Percentiles rank a stretch among this genome's conserved stretches.
phyloP scores from a whole-genome alignment of 2,888 invertebrate species.

The Archips xylosteana region DNA sequence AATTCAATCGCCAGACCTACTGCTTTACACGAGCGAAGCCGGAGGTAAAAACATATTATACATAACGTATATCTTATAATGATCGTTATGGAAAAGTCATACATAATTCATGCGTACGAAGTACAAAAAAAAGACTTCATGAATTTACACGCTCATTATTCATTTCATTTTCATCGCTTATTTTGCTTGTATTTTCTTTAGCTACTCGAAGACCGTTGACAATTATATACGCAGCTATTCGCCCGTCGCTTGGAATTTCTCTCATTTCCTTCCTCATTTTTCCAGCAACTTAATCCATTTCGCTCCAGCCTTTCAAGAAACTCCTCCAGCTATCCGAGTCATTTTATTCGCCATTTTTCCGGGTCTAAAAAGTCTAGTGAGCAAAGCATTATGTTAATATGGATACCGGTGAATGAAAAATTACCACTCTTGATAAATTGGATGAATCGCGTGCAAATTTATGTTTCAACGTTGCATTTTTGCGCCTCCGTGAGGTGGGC shows the following conservation, averaged over 20 bases:
- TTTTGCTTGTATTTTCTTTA: not conserved
- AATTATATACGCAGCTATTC: conserved; percentile 27
- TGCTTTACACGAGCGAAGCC: too few species aligned
- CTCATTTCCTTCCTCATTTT: conserved; percentile 34
- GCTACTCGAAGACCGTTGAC: not conserved
- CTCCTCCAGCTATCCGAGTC: conserved; percentile 3
- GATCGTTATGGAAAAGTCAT: not conserved
- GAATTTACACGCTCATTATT: not conserved
- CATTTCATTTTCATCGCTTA: not conserved
- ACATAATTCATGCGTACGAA: not conserved
- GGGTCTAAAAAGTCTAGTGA: conserved; percentile 20
- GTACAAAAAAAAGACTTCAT: not conserved
- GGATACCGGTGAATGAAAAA: conserved; percentile 28
- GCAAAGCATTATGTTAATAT: conserved; percentile 34
- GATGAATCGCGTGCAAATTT: conserved; percentile 7
- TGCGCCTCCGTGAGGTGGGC: conserved; percentile 7
- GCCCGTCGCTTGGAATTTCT: conserved; percentile 18
- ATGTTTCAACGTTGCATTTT: conserved; percentile 14
- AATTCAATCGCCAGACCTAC: too few species aligned
- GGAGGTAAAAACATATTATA: too few species aligned
- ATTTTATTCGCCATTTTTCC: conserved; percentile 26
- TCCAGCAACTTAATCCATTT: conserved; percentile 33
- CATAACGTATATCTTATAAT: not conserved
- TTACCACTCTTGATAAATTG: conserved; percentile 26
- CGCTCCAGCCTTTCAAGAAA: conserved; percentile 14